Evolutionary conservation across 2,113 vertebrate species (phyloP), one percentile per base, ranked within the genome.

Genomic region (Gobiocypris rarus): DNA sequence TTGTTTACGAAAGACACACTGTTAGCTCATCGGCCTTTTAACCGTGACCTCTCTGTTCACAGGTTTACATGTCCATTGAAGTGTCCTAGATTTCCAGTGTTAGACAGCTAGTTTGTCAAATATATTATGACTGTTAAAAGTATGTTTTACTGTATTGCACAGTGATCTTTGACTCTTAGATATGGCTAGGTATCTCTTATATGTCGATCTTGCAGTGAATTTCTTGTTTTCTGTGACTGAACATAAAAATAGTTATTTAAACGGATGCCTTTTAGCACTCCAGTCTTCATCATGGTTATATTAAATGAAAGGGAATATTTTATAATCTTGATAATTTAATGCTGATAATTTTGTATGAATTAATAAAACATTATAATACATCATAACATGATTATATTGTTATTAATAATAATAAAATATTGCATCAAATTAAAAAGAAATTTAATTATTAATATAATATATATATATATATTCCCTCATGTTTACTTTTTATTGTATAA

Each of bases 1-100:
- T 78, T 78, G 31, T 48, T 59, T 59, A 86, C 54, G 58, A 75
- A 31, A 74, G 26, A 69, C 67, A 52, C 65, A 52, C 63, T 24
- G 24, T 81, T 59, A 22, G 38, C 24, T 71, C 69, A 38, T 54
- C 24, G 6, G 31, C n/a, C 65, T 11, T 8, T 28, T 77, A 58
- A 69, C 71, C 2, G n/a, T 61, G 75, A 78, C 63, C n/a, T 48
- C 58, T 79, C 58, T 79, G 41, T 13, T 79, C n/a, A n/a, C 6
- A 2, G 31, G n/a, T 58, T 58, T 77, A 58, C 75, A n/a, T 76
- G 50, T 19, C 52, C 28, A 8, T 50, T 13, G 31, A 15, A 48
- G 76, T 79, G 58, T 63, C 76, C 58, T 38, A 79, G 56, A 63
- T 79, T 63, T 28, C 10, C 2, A 22, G 24, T 79, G n/a, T 31